Base-by-base conservation (phyloP, 2,797 vertebrate genomes). In the Miichthys miiuy region DNA sequence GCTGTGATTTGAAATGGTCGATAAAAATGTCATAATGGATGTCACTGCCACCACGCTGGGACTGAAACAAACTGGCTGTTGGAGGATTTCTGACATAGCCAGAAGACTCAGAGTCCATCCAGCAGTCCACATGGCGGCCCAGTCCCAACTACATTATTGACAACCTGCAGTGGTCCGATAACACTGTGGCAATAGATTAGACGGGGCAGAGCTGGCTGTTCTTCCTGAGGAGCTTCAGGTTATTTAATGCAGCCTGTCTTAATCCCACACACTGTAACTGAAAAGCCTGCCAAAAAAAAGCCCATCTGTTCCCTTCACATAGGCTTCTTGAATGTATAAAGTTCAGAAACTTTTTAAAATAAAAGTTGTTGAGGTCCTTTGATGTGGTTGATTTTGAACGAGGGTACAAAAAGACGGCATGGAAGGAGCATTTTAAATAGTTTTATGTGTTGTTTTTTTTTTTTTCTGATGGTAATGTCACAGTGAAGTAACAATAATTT, bases 101-200 rank as follows among this genome's bases (percentile, higher is more conserved):
- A n/a, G 54, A 71, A 70, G 57, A 54, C 69, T 23, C 18, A 0
- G 5, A 74, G 48, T 83, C 82, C 73, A 60, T 82, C 81, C 65
- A 67, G 8, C 58, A 58, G 66, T 63, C 76, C 64, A 66, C 77
- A 58, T 52, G 77, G 64, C 4, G 17, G 66, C 48, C 68, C 3
- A 13, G 44, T 64, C 55, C 60, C 3, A 14, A 46, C 50, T 46
- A 47, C 66, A 65, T 84, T 88, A 88, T 87, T 89, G 91, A 84
- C 86, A 91, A 90, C 88, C 91, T 93, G 92, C 89, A 81, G 73
- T 62, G 77, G 82, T 77, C 83, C 62, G 89, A 92, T 92, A 93
- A 89, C 89, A 75, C 81, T 48, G 77, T 73, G 70, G 86, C 83
- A 71, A 41, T 85, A 84, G 88, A 92, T 91, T 88, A 92, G 75